Evolutionary conservation across 2,797 vertebrate species (phyloP).

Genomic region (Accipiter superciliosus): DNA sequence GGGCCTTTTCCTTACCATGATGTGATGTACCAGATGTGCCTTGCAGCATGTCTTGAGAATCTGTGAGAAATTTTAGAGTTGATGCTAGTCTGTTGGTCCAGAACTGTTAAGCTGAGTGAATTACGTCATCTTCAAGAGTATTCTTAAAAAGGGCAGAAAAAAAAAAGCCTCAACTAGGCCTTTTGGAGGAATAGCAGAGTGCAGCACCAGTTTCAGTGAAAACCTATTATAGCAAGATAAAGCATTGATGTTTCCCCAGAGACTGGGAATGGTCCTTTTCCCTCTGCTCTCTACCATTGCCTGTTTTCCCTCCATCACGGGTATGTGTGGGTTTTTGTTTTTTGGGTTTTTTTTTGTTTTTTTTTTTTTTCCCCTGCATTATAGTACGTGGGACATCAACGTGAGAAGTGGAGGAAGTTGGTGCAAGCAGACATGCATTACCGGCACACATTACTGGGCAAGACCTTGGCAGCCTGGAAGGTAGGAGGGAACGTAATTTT

Average conservation of each 20-base stretch:
- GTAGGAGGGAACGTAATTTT: conserved; percentile 54
- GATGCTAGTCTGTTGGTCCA: background rate
- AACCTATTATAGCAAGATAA: background rate
- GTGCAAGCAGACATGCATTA: conserved; percentile 68
- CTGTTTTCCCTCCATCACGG: background rate
- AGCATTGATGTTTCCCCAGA: background rate
- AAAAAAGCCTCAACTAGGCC: background rate
- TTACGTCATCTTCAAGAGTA: background rate
- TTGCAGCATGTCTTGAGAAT: background rate
- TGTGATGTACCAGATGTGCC: background rate
- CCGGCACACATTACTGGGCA: conserved; percentile 66
- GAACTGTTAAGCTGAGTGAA: background rate
- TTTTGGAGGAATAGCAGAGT: background rate
- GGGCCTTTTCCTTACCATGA: background rate
- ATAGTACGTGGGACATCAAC: conserved; percentile 76
- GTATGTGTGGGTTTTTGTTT: rapidly evolving
- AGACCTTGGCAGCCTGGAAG: conserved; percentile 80
- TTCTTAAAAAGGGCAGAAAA: background rate
- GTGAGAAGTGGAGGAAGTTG: conserved; percentile 69
- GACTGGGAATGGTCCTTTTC: background rate
- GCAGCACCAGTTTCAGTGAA: background rate
- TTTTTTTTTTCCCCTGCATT: background rate
- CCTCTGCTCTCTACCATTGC: background rate
- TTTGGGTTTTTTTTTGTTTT: background rate
- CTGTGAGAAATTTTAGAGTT: background rate